Evolutionary conservation across 2,888 invertebrate genomes (phyloP).

Genomic region (Nomada ferruginata): DNA sequence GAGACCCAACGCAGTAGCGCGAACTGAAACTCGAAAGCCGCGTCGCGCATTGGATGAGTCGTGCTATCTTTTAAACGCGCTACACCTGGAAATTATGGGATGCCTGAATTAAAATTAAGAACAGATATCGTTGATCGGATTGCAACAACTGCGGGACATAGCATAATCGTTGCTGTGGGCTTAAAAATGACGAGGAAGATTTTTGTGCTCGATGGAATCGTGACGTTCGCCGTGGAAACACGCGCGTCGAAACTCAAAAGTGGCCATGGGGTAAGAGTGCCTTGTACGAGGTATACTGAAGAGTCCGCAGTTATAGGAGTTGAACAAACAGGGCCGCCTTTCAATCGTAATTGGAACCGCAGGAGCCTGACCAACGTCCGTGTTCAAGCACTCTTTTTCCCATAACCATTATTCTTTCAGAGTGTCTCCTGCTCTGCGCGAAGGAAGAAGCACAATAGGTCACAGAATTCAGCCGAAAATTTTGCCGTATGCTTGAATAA

Average conservation of each 20-base stretch:
- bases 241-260: conserved; percentile 69
- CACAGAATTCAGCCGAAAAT: conserved; percentile 21
- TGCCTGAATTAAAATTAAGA: neutral
- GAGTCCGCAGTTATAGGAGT: conserved; percentile 71
- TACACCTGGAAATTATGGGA: too few relatives aligned
- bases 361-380: conserved; percentile 83
- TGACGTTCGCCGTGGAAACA: conserved; percentile 67
- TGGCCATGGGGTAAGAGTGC: conserved; percentile 71
- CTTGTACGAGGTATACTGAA: conserved; percentile 69
- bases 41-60: neutral
- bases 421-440: conserved; percentile 74
- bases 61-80: neutral
- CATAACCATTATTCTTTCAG: conserved; percentile 80
- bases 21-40: neutral
- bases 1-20: neutral
- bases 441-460: conserved; percentile 72
- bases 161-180: conserved; percentile 23
- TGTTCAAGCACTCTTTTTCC: conserved; percentile 83
- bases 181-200: conserved; percentile 3
- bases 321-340: conserved; percentile 73
- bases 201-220: conserved; percentile 43
- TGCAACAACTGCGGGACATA: neutral
- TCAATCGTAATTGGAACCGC: conserved; percentile 81
- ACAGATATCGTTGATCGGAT: neutral
- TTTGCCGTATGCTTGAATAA: neutral